phyloP scores from a whole-genome alignment of 2,797 vertebrate species.

The Poecilia velifera region DNA sequence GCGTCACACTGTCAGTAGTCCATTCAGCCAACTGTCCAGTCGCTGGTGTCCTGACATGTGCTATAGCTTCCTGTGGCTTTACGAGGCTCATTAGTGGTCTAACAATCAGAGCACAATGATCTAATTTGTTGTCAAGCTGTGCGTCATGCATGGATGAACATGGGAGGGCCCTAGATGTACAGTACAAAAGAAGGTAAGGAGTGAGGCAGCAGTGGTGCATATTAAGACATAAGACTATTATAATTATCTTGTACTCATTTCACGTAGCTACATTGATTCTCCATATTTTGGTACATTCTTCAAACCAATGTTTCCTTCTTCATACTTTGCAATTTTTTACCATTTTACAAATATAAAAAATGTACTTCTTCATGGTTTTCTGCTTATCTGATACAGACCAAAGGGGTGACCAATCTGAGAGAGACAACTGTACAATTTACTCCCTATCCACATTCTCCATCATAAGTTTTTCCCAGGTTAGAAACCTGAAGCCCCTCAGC shows the following conservation, averaged over 20 bases:
- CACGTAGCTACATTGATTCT: neutral
- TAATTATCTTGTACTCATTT: neutral
- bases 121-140: constrained; percentile 54
- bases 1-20: constrained; percentile 3
- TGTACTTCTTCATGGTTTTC: neutral
- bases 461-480: neutral
- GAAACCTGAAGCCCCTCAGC: neutral
- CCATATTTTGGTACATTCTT: neutral
- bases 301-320: no score
- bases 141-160: constrained; percentile 49
- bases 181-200: constrained; percentile 15
- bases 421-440: neutral
- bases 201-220: neutral
- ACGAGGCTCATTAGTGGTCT: constrained; percentile 30
- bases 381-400: neutral
- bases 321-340: neutral
- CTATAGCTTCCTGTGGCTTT: constrained; percentile 12
- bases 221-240: neutral
- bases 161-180: constrained; percentile 30
- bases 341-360: neutral
- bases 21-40: constrained; percentile 14
- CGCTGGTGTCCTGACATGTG: constrained; percentile 4
- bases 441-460: neutral
- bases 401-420: neutral
- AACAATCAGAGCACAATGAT: constrained; percentile 60